Evolutionary conservation across 2,888 invertebrate species (phyloP), one percentile per base, ranked within the genome.

Genomic region (Coleophora deauratella): DNA sequence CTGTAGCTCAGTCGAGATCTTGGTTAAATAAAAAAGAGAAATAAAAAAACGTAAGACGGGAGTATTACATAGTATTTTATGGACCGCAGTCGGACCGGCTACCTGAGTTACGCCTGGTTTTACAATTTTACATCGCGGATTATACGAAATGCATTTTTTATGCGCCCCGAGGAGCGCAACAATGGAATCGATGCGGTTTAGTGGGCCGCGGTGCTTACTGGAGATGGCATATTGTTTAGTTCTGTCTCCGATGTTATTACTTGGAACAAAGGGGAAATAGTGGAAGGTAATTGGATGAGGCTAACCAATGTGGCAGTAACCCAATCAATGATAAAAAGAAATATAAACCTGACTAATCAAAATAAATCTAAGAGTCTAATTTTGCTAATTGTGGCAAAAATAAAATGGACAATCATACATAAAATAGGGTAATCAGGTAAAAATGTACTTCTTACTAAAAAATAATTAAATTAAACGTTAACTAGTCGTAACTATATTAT

Each of bases 51-150:
- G 40, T 43, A n/a, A n/a, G n/a, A n/a, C n/a, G n/a, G n/a, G n/a
- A 45, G 40, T 48, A 46, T 46, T 46, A 39, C 44, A 27, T 52
- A 51, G 50, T 60, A 60, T 58, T 59, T 62, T 63, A 61, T 66
- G 59, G 57, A 49, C 55, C 44, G 41, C 38, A 44, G 38, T 33
- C 30, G 43, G 42, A 13, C 35, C 55, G 41, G 62, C 66, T 67
- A 67, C 66, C 66, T 67, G 66, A 55, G 55, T 67, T 67, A 67
- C 66, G 63, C 62, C 30, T 36, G 32, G 35, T 33, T 42, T 40
- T 45, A 46, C 31, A 11, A 21, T 21, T 21, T 21, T 6, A 21
- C 43, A 41, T 42, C 43, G 43, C 39, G 36, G 35, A 39, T 40
- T 35, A 45, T 41, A 41, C 33, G 21, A 38, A 41, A 44, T 44